phyloP scores from a whole-genome alignment of 2,888 invertebrate genomes.

The Willowsia nigromaculata region DNA sequence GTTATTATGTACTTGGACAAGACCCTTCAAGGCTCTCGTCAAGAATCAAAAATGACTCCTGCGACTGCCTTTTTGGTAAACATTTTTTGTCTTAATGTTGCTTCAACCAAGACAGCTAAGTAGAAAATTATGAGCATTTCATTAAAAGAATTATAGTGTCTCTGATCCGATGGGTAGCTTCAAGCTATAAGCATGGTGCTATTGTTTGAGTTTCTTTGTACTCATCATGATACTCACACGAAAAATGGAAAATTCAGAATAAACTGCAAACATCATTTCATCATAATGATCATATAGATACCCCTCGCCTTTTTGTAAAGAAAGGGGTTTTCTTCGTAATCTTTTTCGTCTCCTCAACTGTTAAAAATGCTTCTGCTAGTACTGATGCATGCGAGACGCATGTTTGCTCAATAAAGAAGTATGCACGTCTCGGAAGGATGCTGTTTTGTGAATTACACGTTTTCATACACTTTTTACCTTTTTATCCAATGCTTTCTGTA shows the following conservation, averaged over 20 bases:
- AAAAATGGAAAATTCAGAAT: conserved; percentile 46
- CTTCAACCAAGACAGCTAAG: background rate
- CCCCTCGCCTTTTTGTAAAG: background rate
- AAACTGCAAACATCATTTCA: conserved; percentile 15
- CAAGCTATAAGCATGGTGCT: conserved; percentile 58
- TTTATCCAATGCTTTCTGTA: background rate
- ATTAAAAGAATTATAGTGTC: conserved; percentile 76
- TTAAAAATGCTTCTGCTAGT: background rate
- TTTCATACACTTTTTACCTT: conserved; percentile 37
- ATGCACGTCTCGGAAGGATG: conserved; percentile 19
- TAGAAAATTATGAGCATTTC: conserved; percentile 68
- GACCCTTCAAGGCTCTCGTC: conserved; percentile 61
- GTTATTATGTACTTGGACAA: conserved; percentile 7
- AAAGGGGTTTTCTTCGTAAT: conserved; percentile 59
- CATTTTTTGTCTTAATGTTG: conserved; percentile 23
- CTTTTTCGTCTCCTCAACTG: conserved; percentile 39
- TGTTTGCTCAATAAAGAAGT: conserved; percentile 10
- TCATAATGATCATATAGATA: conserved; percentile 61
- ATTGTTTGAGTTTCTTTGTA: conserved; percentile 45
- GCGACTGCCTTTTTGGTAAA: conserved; percentile 13
- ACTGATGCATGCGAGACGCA: conserved; percentile 51
- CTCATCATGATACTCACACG: background rate
- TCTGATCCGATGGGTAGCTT: conserved; percentile 72
- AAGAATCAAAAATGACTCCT: conserved; percentile 67
- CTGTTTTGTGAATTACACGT: conserved; percentile 65